These are phyloP conservation scores for Plecturocebus donacophilus DNA, from an alignment of 2,113 vertebrate species.

Conservation along the genomic window DNA sequence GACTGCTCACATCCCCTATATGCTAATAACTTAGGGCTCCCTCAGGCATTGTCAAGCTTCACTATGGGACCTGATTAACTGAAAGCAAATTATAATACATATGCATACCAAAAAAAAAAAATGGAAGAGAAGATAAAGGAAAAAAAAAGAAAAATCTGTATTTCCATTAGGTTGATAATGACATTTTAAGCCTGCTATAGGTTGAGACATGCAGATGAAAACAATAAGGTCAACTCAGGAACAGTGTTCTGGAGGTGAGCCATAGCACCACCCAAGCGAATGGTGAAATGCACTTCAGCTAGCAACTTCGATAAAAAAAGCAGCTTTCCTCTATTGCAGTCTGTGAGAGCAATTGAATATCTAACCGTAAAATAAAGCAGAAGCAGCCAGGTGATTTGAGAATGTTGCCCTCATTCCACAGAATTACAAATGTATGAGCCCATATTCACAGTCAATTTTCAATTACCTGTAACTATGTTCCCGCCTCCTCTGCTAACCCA, in stretches of 20 bases:
- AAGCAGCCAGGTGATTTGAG: neutral
- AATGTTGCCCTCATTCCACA: neutral
- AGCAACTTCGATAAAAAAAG: neutral
- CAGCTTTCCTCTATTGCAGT: neutral
- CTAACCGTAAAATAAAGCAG: neutral
- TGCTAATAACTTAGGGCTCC: neutral
- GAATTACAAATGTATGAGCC: neutral
- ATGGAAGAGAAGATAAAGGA: neutral
- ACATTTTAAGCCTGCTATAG: neutral
- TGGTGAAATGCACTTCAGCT: neutral
- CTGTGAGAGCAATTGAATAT: neutral
- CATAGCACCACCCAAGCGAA: neutral
- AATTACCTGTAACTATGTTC: neutral
- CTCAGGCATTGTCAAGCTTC: neutral
- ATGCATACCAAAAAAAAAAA: neutral
- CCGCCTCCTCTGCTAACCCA: neutral
- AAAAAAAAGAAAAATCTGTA: neutral
- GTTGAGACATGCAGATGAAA: slow-evolving; percentile 13
- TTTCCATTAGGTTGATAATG: neutral
- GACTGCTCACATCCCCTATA: neutral
- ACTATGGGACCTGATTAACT: neutral
- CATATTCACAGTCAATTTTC: neutral
- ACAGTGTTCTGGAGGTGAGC: neutral
- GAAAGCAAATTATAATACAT: neutral
- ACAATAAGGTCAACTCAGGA: neutral